Evolutionary conservation across 1,140 invertebrate species (phyloP), one percentile per base, ranked within the genome.

Genomic region (Euura saliciscinereae): DNA sequence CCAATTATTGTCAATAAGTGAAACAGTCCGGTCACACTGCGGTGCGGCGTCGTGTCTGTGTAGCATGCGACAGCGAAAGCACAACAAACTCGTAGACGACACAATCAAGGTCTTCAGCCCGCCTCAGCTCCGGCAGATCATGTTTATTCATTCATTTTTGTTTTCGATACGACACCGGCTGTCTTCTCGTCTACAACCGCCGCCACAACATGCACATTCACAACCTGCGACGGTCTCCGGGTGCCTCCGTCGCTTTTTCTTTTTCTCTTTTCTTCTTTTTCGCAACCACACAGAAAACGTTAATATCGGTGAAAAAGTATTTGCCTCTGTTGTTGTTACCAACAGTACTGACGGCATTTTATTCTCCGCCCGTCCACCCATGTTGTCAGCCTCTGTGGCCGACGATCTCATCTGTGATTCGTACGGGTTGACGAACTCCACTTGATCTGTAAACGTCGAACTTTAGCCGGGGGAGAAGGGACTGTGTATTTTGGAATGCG

Each of bases 301-400:
- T 28, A 28, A 28, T 28, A 28, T 28, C 28, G 28, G 64, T 4
- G 45, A 28, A 42, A 67, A 6, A 6, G 44, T 28, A 75, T 73
- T 73, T 75, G 83, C 83, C 72, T 83, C 76, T 78, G 76, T 82
- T 42, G 80, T 81, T 46, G 83, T 84, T 44, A 84, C 77, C 42
- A 69, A 70, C 73, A 84, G 73, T 66, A 79, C 73, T 5, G 71
- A 64, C 0, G 80, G 82, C 13, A 83, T 66, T 45, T 43, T 65
- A 4, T 44, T 13, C 7, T 73, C 68, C 13, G 45, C 43, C 13
- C 13, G n/a, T 10, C 45, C 6, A 69, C n/a, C 45, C 43, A 69
- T 69, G 68, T 44, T 44, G 68, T 69, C 43, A 45, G 11, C 68
- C 43, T 69, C 43, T 6, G 68, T 45, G 13, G 68, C 43, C 8